These are phyloP conservation scores for Rhinella marina DNA, from an alignment of 2,797 vertebrate species.

Conservation along the genomic window DNA sequence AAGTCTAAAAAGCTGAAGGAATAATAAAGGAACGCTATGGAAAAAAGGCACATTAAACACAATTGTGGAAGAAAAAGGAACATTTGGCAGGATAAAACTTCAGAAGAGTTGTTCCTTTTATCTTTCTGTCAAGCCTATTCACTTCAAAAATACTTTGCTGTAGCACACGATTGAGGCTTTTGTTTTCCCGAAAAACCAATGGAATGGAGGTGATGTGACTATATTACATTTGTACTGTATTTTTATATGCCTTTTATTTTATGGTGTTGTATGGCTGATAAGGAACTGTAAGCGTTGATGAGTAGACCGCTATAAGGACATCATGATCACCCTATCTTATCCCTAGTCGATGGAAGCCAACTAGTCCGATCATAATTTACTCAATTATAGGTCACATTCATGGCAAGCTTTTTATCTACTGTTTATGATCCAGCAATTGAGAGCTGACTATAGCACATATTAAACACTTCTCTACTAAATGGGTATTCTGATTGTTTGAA, in stretches of 20 bases:
- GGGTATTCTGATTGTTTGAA: too few relatives aligned
- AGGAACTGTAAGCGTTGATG: background rate
- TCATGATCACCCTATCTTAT: background rate
- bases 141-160: constrained; percentile 43
- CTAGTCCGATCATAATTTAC: background rate
- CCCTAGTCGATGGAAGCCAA: background rate
- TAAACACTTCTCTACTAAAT: background rate
- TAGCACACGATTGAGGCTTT: constrained; percentile 40
- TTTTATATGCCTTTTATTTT: constrained; percentile 30
- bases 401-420: background rate
- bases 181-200: constrained; percentile 27
- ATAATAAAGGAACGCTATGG: constrained; percentile 57
- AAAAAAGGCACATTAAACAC: constrained; percentile 60
- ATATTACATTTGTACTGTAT: constrained; percentile 25
- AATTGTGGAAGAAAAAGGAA: constrained; percentile 56
- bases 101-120: constrained; percentile 58
- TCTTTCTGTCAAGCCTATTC: constrained; percentile 60
- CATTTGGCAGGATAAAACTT: constrained; percentile 62
- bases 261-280: background rate
- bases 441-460: too few relatives aligned
- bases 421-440: background rate
- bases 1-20: constrained; percentile 58
- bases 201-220: constrained; percentile 32
- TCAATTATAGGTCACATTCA: constrained; percentile 1
- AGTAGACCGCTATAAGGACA: background rate